A percentile compares a stretch with the other conserved stretches of the same genome.
Conservation (phyloP, 2,888 invertebrate genomes). For the Macaria notata region DNA sequence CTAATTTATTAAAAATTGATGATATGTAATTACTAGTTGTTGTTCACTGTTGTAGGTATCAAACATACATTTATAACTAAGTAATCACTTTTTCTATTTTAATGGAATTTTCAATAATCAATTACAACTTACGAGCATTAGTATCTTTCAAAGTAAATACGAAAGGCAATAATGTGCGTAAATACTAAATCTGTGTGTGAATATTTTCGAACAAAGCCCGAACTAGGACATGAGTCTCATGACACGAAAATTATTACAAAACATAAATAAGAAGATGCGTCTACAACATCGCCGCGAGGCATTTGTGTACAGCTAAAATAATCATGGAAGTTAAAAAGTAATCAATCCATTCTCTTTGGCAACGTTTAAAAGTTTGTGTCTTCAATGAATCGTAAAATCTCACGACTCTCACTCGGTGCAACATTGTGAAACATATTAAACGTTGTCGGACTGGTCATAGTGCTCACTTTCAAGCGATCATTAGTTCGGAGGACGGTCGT, state of each 20-base stretch:
- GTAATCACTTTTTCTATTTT: too few relatives aligned
- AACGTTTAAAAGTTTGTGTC: slow-evolving; percentile 71
- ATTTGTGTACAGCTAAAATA: slow-evolving; percentile 59
- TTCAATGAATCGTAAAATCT: slow-evolving; percentile 76
- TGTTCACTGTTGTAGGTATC: too few relatives aligned
- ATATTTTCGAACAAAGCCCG: slow-evolving; percentile 22
- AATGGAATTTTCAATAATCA: too few relatives aligned
- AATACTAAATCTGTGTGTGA: slow-evolving; percentile 10
- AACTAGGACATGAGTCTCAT: slow-evolving; percentile 36
- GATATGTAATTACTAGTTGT: too few relatives aligned
- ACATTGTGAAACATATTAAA: slow-evolving; percentile 66
- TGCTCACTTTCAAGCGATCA: slow-evolving; percentile 50
- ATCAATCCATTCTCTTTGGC: slow-evolving; percentile 78
- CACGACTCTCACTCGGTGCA: slow-evolving; percentile 59
- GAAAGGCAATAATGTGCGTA: too few relatives aligned
- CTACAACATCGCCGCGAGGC: slow-evolving; percentile 59
- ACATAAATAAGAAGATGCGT: slow-evolving; percentile 63
- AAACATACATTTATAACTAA: too few relatives aligned
- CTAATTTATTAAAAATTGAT: too few relatives aligned
- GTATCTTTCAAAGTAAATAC: too few relatives aligned
- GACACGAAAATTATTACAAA: slow-evolving; percentile 61
- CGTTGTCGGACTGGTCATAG: slow-evolving; percentile 43
- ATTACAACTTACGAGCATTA: too few relatives aligned
- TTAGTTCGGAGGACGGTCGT: slow-evolving; percentile 25
- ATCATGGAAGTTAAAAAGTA: slow-evolving; percentile 78